Percentiles rank a stretch among this genome's conserved stretches.
phyloP scores from a whole-genome alignment of 2,888 invertebrate genomes.

The Allacma fusca region DNA sequence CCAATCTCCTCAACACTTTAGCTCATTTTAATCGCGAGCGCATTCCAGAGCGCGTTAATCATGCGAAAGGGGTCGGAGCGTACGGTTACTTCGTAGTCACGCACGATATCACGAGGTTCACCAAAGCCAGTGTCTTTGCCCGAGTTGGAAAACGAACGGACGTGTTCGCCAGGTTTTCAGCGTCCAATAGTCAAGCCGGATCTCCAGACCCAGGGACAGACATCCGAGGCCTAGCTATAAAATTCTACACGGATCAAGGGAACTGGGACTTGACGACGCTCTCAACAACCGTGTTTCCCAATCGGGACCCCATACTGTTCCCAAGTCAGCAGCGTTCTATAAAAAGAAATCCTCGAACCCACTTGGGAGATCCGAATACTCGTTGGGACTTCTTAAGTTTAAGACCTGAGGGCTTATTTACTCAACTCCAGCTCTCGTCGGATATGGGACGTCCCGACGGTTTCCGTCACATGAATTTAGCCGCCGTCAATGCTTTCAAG shows the following conservation, averaged over 20 bases:
- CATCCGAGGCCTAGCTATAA: constrained; percentile 78
- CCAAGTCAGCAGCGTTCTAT: constrained; percentile 96
- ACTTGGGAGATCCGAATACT: constrained; percentile 81
- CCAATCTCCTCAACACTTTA: constrained; percentile 78
- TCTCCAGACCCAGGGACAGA: constrained; percentile 63
- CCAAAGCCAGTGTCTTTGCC: constrained; percentile 80
- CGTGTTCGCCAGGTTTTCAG: constrained; percentile 81
- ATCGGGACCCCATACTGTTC: constrained; percentile 88
- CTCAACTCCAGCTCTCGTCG: constrained; percentile 83
- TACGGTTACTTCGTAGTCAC: constrained; percentile 88
- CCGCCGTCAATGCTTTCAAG: constrained; percentile 93
- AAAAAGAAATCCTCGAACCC: constrained; percentile 84
- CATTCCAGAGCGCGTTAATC: constrained; percentile 83
- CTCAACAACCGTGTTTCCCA: constrained; percentile 92
- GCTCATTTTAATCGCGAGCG: constrained; percentile 73
- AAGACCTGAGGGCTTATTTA: constrained; percentile 86
- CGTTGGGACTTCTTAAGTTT: constrained; percentile 94
- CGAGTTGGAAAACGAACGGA: constrained; percentile 80
- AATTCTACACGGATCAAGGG: constrained; percentile 92
- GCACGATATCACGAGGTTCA: constrained; percentile 81
- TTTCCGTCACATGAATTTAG: constrained; percentile 91
- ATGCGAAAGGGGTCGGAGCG: constrained; percentile 78
- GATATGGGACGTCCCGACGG: constrained; percentile 95
- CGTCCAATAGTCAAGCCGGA: constrained; percentile 89
- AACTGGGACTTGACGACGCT: constrained; percentile 93